Evolutionary conservation across 2,113 vertebrate genomes (phyloP).

Genomic region (Pterocles orientalis): DNA sequence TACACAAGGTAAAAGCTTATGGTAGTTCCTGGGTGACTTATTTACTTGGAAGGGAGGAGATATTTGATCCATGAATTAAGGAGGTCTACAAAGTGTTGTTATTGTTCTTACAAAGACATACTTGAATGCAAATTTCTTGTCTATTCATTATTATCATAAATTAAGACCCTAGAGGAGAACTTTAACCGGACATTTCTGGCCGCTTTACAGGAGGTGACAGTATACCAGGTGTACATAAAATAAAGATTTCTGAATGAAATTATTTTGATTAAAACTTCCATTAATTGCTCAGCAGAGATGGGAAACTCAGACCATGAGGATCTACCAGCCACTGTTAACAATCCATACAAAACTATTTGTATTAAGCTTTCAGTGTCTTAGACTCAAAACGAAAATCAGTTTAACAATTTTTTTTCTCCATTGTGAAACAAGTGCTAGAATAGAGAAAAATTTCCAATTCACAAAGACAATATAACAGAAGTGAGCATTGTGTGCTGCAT

Average conservation of each 20-base stretch:
- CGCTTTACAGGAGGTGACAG: background rate
- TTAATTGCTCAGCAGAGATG: background rate
- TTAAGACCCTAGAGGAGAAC: background rate
- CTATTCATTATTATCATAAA: background rate
- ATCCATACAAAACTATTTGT: background rate
- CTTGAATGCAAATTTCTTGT: background rate
- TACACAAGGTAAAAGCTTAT: background rate
- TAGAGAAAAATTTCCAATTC: background rate
- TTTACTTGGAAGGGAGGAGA: background rate
- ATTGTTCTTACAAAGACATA: background rate
- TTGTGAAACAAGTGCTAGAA: background rate
- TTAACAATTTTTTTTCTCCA: background rate
- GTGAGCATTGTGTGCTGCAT: background rate
- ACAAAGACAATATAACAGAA: background rate
- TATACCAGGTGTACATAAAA: background rate
- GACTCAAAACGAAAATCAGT: background rate
- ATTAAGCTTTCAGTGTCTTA: background rate
- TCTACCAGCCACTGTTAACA: background rate
- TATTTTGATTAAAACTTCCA: slow-evolving; percentile 4
- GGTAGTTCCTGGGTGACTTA: background rate
- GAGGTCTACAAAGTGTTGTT: background rate
- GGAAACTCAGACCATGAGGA: background rate
- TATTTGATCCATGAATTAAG: background rate
- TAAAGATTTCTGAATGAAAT: background rate
- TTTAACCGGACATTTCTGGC: background rate